Base-by-base conservation (phyloP, 2,797 vertebrate species). In the Sebastes cheni region DNA sequence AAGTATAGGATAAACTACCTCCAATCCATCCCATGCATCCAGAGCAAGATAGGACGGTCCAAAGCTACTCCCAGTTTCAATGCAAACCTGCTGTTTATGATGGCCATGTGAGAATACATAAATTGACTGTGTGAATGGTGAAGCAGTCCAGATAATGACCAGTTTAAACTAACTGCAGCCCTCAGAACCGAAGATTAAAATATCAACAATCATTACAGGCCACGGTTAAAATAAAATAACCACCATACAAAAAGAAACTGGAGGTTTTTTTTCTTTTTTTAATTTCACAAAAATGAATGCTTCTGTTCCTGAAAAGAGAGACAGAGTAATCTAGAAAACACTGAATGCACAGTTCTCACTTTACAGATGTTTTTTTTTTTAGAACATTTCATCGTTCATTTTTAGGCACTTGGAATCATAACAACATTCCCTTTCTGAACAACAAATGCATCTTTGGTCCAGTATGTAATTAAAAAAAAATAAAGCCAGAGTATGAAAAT, bases 391-490 rank as follows among this genome's bases (percentile, higher is more conserved):
- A 84, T 69, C 82, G 90, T 91, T 96, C 71, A 85, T 87, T 92
- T 92, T 92, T 89, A 96, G 96, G 95, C 96, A 96, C 96, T 95
- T 95, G 90, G 90, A 95, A 95, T 94, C 86, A 92, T 70, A 89
- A 91, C 75, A 92, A 85, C 88, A 93, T 93, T 95, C 91, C 86
- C 89, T 95, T 90, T 94, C 85, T 93, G 85, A 94, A 90, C 29
- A 87, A 89, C 71, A 92, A 91, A 93, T 83, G 91, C 81, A 90
- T 95, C 93, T 96, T 96, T 96, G 96, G 95, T 96, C 95, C 95
- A 67, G 90, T 91, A 90, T 86, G 89, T 85, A 81, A 82, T 90
- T 84, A 88, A 89, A 91, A 89, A 89, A 83, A 89, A 89, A 86
- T 87, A 84, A 93, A 93, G 92, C 90, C 91, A 90, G 83, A 81